A percentile compares a stretch with the other conserved stretches of the same genome.
Conservation (phyloP, 2,797 vertebrate genomes). For the Glyptemys insculpta region DNA sequence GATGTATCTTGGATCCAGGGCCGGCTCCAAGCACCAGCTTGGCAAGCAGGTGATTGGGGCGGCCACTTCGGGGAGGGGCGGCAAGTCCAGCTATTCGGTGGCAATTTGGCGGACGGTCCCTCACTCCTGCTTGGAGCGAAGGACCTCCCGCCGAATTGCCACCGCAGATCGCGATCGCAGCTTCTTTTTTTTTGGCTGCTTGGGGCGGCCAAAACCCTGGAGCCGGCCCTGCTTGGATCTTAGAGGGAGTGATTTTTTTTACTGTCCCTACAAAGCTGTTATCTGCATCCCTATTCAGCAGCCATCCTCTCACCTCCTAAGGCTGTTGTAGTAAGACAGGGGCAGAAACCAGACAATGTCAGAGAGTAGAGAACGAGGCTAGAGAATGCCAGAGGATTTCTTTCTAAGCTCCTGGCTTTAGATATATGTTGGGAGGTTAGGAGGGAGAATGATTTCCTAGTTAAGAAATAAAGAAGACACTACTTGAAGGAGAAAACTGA, state of each 20-base stretch:
- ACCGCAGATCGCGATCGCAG: too few relatives aligned
- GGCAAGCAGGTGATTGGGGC: too few relatives aligned
- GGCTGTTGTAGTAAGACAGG: rapidly evolving
- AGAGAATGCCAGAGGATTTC: not conserved
- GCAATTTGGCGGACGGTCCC: too few relatives aligned
- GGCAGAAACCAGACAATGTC: not conserved
- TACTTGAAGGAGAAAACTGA: not conserved
- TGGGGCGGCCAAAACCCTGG: too few relatives aligned
- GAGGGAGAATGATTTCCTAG: rapidly evolving
- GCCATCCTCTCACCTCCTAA: not conserved
- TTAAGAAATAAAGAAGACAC: not conserved
- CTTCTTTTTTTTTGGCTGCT: too few relatives aligned
- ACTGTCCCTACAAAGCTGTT: not conserved
- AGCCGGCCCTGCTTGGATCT: not conserved
- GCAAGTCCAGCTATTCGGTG: too few relatives aligned
- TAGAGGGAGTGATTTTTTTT: not conserved
- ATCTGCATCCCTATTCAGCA: not conserved
- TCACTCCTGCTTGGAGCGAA: too few relatives aligned
- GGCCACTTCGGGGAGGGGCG: too few relatives aligned
- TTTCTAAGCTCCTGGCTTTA: not conserved
- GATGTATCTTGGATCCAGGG: not conserved
- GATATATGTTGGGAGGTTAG: not conserved
- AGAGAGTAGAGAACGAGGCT: not conserved
- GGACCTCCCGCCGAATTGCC: too few relatives aligned
- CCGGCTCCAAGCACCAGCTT: too few relatives aligned